These are phyloP conservation scores for Patiria miniata DNA, from an alignment of 35 echinoderm and acorn worm genomes.

Conservation along the genomic window DNA sequence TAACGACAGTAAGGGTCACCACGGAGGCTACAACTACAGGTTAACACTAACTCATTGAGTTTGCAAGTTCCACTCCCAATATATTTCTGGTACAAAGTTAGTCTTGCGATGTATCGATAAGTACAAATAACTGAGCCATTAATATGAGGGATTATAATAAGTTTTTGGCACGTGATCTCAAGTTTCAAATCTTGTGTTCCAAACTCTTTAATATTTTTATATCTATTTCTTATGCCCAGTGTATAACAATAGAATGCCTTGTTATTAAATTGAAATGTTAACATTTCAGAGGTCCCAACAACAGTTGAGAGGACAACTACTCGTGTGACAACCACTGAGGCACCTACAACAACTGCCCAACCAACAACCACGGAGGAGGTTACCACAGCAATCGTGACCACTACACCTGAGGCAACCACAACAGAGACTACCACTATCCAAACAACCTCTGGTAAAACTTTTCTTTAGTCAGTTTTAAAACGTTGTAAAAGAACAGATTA, in stretches of 20 bases:
- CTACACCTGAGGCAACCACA: background rate
- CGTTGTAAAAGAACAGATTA: no score
- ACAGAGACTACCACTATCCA: background rate
- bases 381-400: background rate
- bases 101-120: background rate
- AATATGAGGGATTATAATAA: background rate
- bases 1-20: background rate
- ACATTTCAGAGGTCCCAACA: background rate
- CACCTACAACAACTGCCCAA: background rate
- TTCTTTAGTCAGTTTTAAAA: no score
- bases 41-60: background rate
- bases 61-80: no score
- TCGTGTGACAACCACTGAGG: background rate
- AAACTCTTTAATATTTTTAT: background rate
- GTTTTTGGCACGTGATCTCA: background rate
- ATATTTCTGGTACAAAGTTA: background rate
- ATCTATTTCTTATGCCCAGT: background rate
- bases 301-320: background rate
- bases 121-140: background rate
- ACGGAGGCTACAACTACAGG: background rate
- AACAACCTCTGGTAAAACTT: background rate
- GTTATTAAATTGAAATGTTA: no score
- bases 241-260: no score
- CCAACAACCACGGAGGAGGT: background rate
- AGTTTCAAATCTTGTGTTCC: background rate